A percentile compares a stretch with the other conserved stretches of the same genome.
These are phyloP conservation scores for Calephelis perditalis DNA, from an alignment of 2,888 invertebrate genomes.

Conservation along the genomic window DNA sequence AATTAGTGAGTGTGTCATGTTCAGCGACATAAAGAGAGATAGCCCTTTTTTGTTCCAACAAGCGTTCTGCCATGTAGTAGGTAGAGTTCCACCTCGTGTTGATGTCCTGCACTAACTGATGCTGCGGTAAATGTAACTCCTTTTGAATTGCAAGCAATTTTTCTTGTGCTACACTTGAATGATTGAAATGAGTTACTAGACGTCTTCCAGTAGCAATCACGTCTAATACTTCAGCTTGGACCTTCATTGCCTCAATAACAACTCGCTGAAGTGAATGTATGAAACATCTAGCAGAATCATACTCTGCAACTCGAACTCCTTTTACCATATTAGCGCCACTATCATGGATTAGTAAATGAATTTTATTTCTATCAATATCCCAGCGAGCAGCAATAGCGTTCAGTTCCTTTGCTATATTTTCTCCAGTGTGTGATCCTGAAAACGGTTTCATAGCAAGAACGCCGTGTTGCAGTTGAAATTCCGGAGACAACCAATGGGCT, in stretches of 20 bases:
- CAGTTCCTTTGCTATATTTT: conserved; percentile 38
- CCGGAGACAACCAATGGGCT: conserved; percentile 32
- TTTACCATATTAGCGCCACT: conserved; percentile 37
- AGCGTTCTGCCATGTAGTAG: background rate
- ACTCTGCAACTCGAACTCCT: conserved; percentile 31
- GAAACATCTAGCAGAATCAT: conserved; percentile 35
- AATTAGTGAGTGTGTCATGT: conserved; percentile 25
- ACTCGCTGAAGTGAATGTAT: conserved; percentile 35
- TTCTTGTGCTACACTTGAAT: conserved; percentile 27
- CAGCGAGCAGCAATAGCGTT: conserved; percentile 33
- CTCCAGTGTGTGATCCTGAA: conserved; percentile 30
- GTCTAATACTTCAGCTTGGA: conserved; percentile 32
- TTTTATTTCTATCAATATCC: conserved; percentile 36
- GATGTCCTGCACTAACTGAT: conserved; percentile 34
- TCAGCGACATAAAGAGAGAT: background rate
- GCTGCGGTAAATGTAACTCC: conserved; percentile 34
- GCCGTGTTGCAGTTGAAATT: conserved; percentile 31
- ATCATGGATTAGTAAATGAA: conserved; percentile 37
- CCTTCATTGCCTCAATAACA: conserved; percentile 33
- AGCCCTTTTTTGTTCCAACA: background rate
- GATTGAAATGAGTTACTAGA: conserved; percentile 32
- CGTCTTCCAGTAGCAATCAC: conserved; percentile 34
- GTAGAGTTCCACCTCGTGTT: conserved; percentile 12
- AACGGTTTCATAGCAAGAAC: conserved; percentile 34
- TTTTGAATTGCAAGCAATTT: conserved; percentile 31